Base-by-base conservation (phyloP, 2,113 vertebrate species). In the Cettia cetti region DNA sequence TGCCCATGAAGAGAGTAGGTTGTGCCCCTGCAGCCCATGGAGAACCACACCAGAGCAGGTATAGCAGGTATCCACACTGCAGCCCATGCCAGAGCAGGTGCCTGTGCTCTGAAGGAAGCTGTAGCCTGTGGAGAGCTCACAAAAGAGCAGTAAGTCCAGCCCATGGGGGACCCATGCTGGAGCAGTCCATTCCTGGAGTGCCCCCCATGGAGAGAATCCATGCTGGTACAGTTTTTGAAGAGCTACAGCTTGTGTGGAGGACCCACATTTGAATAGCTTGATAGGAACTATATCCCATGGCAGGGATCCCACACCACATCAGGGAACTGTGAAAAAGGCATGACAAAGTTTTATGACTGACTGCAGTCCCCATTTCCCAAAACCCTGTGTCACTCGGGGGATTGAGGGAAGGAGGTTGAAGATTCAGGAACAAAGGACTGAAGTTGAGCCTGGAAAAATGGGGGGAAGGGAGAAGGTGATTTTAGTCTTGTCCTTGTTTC, bases 321-420 rank as follows among this genome's bases (percentile, higher is more conserved):
- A 82, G 23, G 21, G 14, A 71, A 35, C 21, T 2, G 11, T 8
- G 53, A 66, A 23, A 44, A 76, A 70, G 7, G 23, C 33, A 16
- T 2, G 2, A 52, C 42, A 14, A 60, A 60, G 5, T 8, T 8
- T 10, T 21, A 37, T 6, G 14, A 59, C 5, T 30, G 15, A 65
- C 13, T 47, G 42, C 47, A 76, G 35, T 1, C 13, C 14, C 45
- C 15, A 28, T n/a, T 53, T 26, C 13, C 20, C 60, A 47, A 15
- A 3, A 35, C 19, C 12, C 30, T 10, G 4, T n/a, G 28, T 30
- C 23, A 24, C 21, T 10, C 0, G 0, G 4, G 6, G 19, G 13
- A 45, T 4, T 56, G 16, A 13, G 6, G 10, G 10, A 68, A 90
- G 11, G 30, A 45, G 10, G 11, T 2, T 40, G 21, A 74, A 85